Percentiles rank a stretch among this genome's conserved stretches.
These are phyloP conservation scores for Lasioglossum leucozonium DNA, from an alignment of 2,888 invertebrate species.

Conservation along the genomic window DNA sequence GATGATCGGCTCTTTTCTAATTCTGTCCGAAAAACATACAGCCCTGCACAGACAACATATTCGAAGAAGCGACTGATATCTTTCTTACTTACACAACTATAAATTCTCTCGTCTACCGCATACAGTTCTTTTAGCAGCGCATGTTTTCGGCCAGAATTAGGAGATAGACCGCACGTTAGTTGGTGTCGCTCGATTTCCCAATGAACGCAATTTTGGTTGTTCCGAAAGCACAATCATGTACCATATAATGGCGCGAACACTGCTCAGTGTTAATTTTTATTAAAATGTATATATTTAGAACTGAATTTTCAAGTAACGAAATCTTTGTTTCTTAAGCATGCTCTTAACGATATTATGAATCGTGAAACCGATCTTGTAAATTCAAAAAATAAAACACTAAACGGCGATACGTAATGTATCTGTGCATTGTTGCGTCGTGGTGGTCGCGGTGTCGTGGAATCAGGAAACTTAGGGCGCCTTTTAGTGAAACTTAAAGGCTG, in stretches of 20 bases:
- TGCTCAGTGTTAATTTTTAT: not conserved
- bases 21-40: constrained; percentile 18
- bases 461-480: not conserved
- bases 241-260: not conserved
- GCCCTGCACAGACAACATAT: not conserved
- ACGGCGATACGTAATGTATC: not conserved
- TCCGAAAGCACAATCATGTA: not conserved
- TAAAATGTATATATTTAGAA: not conserved
- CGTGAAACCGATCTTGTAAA: no score
- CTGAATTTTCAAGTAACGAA: not conserved
- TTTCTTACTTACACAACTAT: constrained; percentile 13
- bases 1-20: constrained; percentile 6
- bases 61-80: constrained; percentile 26
- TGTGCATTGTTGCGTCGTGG: not conserved
- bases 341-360: no score
- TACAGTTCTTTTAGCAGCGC: not conserved
- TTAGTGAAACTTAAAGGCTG: not conserved
- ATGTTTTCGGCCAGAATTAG: constrained; percentile 8
- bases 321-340: not conserved
- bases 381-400: not conserved
- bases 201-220: not conserved
- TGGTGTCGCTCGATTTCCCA: not conserved
- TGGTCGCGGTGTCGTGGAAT: not conserved
- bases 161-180: not conserved
- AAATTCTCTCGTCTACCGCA: not conserved